These are phyloP conservation scores for Ammospiza nelsoni DNA, from an alignment of 2,113 vertebrate species.

Conservation along the genomic window DNA sequence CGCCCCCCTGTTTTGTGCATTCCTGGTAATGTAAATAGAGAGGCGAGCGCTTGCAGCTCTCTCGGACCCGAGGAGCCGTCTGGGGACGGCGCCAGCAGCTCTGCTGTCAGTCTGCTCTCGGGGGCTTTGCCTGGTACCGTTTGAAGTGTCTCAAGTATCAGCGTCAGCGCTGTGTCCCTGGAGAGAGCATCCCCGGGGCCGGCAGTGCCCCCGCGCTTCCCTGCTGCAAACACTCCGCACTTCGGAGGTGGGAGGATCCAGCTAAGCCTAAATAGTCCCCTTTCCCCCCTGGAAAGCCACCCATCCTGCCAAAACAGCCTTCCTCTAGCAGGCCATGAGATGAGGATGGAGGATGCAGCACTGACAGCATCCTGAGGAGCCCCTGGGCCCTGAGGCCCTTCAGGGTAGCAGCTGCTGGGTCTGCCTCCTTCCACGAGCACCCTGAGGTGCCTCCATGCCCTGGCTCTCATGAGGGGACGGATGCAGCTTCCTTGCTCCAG, in stretches of 20 bases:
- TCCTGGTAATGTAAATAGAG: slow-evolving; percentile 63
- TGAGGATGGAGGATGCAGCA: not conserved
- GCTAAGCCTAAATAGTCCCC: not conserved
- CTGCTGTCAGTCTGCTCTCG: slow-evolving; percentile 10
- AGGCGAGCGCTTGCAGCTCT: slow-evolving; percentile 5
- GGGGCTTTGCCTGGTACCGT: not conserved
- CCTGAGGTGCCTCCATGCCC: not conserved
- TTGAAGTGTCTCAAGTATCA: slow-evolving; percentile 25
- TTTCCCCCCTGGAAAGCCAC: not conserved
- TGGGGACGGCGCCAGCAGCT: slow-evolving; percentile 26
- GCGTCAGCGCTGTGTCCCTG: not conserved
- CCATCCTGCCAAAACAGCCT: not conserved
- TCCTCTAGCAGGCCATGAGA: not conserved
- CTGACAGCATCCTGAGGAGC: not conserved
- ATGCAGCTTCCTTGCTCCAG: not conserved
- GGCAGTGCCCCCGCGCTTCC: not conserved
- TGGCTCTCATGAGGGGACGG: not conserved
- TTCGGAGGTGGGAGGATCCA: not conserved
- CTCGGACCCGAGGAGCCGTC: slow-evolving; percentile 23
- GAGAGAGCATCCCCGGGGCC: not conserved
- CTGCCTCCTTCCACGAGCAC: not conserved
- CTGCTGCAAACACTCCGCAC: accelerated
- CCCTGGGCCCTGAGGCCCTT: not conserved
- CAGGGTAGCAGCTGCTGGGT: accelerated
- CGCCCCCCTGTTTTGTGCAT: slow-evolving; percentile 26